Conservation (phyloP, 2,888 invertebrate species). For the Dasypolia templi region DNA sequence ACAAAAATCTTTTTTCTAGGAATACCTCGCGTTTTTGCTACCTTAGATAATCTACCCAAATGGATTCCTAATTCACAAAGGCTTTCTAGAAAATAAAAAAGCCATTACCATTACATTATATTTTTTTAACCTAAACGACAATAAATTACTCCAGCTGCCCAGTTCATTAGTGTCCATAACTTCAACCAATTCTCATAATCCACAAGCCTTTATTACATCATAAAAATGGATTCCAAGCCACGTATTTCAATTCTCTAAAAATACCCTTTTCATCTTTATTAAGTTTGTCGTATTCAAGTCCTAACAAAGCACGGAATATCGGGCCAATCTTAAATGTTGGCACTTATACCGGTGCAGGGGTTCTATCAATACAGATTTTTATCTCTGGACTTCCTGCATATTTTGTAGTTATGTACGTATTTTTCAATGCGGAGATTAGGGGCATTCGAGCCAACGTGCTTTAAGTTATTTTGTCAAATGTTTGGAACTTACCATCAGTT, state of each 20-base stretch:
- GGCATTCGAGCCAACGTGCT: conserved; percentile 13
- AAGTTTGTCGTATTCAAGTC: conserved; percentile 55
- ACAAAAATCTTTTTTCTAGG: too few relatives aligned
- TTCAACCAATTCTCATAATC: conserved; percentile 14
- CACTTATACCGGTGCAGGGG: conserved; percentile 50
- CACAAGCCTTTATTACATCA: conserved; percentile 20
- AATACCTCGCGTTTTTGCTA: neutral
- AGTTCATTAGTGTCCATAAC: conserved; percentile 25
- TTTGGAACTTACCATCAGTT: neutral
- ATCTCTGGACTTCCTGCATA: conserved; percentile 60
- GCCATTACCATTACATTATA: too few relatives aligned
- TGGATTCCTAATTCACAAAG: neutral
- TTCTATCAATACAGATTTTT: conserved; percentile 68
- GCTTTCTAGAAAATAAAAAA: neutral
- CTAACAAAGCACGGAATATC: conserved; percentile 57
- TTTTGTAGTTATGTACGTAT: conserved; percentile 52
- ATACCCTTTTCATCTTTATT: conserved; percentile 46
- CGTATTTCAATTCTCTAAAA: conserved; percentile 43
- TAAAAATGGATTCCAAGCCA: conserved; percentile 17
- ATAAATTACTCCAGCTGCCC: conserved; percentile 11
- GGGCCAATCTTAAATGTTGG: conserved; percentile 62
- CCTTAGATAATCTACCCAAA: neutral
- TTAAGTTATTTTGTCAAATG: conserved; percentile 6
- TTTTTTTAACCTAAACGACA: too few relatives aligned
- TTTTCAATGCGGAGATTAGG: conserved; percentile 24